Evolutionary conservation across 1,140 invertebrate species (phyloP).

Genomic region (Drosophila virilis): DNA sequence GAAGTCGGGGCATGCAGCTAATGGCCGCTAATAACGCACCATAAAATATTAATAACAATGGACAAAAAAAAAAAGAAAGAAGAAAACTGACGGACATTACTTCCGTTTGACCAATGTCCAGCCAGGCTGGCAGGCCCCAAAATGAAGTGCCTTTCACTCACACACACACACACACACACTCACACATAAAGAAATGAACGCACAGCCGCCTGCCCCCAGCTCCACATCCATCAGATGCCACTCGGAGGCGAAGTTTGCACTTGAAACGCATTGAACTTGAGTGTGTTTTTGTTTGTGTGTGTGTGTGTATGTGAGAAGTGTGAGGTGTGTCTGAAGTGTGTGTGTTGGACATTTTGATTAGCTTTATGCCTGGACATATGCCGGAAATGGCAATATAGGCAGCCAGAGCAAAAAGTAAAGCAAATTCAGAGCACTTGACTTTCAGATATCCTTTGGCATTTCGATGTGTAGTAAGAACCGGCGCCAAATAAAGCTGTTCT

Average conservation of each 20-base stretch:
- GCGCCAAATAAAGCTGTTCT: neutral
- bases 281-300: constrained; percentile 28
- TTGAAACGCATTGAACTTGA: constrained; percentile 47
- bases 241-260: constrained; percentile 60
- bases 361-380: constrained; percentile 66
- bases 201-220: neutral
- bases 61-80: constrained; percentile 8
- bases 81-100: constrained; percentile 40
- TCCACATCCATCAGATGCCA: constrained; percentile 21
- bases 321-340: constrained; percentile 38
- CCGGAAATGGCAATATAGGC: constrained; percentile 57
- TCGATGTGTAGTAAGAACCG: neutral
- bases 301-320: constrained; percentile 24
- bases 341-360: constrained; percentile 77
- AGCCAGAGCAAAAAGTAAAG: constrained; percentile 22
- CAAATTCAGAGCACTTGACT: constrained; percentile 27
- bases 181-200: neutral
- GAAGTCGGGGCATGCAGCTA: constrained; percentile 12
- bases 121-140: constrained; percentile 15
- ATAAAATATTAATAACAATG: constrained; percentile 63
- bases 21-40: constrained; percentile 55
- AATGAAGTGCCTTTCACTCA: constrained; percentile 37
- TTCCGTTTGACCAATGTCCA: constrained; percentile 51
- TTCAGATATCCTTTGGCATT: constrained; percentile 25
- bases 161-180: constrained; percentile 17